Base-by-base conservation (phyloP, 1,140 invertebrate species). In the Drosophila nasuta region DNA sequence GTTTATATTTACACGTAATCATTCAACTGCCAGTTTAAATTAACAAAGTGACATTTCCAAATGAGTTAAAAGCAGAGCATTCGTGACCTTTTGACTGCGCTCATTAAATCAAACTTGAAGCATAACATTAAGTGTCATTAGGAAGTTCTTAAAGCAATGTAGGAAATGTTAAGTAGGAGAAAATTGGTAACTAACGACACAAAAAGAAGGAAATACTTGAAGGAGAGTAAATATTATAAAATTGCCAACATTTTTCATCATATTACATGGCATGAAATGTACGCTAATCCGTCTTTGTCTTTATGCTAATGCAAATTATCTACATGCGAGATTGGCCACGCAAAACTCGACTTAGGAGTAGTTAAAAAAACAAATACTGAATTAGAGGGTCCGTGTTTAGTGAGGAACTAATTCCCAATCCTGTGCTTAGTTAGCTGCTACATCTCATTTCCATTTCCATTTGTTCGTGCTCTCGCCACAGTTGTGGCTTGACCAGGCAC, bases 391-490 rank as follows among this genome's bases (percentile, higher is more conserved):
- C 7, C 46, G 5, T 1, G 25, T 33, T 10, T 15, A n/a, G 7
- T 20, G 17, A 48, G 11, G 28, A 54, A 15, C 41, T 41, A 54
- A 62, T 48, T 62, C 65, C 57, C 51, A 38, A 60, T 48, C 17
- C 33, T 33, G 17, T 45, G 15, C 41, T 65, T 65, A 46, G 10
- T 35, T 48, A 45, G 46, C 28, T 30, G 64, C 56, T 46, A 79
- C 82, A 86, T 75, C 81, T 86, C 73, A 65, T 60, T 67, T 82
- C 56, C 73, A 65, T 60, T 64, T 82, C 60, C 81, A 80, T 80
- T 83, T 69, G 6, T 46, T 49, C 60, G 5, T 13, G n/a, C 41
- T 2, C n/a, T 38, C n/a, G 28, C 67, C 38, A 56, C 63, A 51
- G 20, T 33, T 17, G 48, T 10, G 65, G 51, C 77, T 72, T 78